Conservation (phyloP, 2,113 vertebrate genomes). For the Crotalus tigris region DNA sequence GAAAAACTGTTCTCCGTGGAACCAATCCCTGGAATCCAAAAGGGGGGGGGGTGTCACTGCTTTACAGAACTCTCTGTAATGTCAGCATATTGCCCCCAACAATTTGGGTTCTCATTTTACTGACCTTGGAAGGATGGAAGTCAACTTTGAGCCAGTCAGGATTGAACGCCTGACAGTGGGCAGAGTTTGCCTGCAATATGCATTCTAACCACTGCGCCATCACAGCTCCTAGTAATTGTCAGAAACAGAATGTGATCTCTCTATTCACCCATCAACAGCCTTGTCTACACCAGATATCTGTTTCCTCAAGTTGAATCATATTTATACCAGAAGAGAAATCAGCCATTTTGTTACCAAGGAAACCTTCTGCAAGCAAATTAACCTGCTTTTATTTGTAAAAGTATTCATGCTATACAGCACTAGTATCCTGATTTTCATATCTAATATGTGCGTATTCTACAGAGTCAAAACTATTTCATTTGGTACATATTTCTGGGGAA, state of each 20-base stretch:
- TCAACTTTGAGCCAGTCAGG: not conserved
- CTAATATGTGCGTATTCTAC: not conserved
- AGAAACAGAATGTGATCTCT: not conserved
- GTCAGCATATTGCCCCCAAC: not conserved
- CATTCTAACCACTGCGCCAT: not conserved
- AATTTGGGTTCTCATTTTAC: not conserved
- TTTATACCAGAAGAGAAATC: not conserved
- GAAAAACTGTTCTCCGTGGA: not conserved
- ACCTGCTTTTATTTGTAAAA: not conserved
- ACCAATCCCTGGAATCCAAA: not conserved
- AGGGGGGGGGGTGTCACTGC: not conserved
- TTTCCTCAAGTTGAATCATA: not conserved
- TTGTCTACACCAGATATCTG: not conserved
- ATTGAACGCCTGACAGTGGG: not conserved
- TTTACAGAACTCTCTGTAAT: not conserved
- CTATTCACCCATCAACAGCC: not conserved
- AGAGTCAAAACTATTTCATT: not conserved
- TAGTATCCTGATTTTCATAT: not conserved
- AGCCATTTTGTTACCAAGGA: not conserved
- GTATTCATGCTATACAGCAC: not conserved
- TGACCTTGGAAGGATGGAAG: not conserved
- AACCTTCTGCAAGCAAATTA: not conserved
- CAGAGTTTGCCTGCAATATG: not conserved
- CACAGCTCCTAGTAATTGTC: not conserved
- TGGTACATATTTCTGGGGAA: not conserved